These are phyloP conservation scores for Pelosia muscerda DNA, from an alignment of 2,888 invertebrate genomes.

Conservation along the genomic window DNA sequence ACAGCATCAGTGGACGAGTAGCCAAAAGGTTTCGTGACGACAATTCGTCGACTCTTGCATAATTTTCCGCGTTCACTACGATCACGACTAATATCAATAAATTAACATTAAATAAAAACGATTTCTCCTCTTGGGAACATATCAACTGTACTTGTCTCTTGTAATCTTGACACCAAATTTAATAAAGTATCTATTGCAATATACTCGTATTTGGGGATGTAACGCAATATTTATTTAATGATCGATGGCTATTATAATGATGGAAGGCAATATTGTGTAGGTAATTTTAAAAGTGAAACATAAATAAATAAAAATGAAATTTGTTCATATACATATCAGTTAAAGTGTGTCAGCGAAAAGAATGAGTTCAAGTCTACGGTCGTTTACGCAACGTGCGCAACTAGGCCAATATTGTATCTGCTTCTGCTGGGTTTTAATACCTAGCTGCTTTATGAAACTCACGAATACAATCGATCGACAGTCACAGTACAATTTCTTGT, in stretches of 20 bases:
- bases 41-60: slow-evolving; percentile 71
- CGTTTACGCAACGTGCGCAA: slow-evolving; percentile 80
- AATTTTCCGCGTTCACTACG: slow-evolving; percentile 66
- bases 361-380: slow-evolving; percentile 83
- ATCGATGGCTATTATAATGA: background rate
- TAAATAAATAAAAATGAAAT: too few species aligned
- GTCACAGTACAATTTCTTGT: slow-evolving; percentile 13
- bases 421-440: slow-evolving; percentile 54
- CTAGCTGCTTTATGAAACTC: slow-evolving; percentile 28
- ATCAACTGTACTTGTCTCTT: background rate
- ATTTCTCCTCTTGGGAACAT: slow-evolving; percentile 31
- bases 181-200: too few species aligned
- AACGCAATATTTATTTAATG: background rate
- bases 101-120: slow-evolving; percentile 56
- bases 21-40: slow-evolving; percentile 80
- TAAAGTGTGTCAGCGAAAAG: slow-evolving; percentile 67
- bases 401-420: slow-evolving; percentile 77
- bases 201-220: too few species aligned
- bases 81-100: slow-evolving; percentile 57
- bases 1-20: slow-evolving; percentile 59
- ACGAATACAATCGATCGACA: slow-evolving; percentile 26
- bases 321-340: slow-evolving; percentile 27
- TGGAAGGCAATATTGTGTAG: background rate
- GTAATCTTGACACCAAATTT: background rate
- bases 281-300: slow-evolving; percentile 1